These are phyloP conservation scores for Caenorhabditis becei DNA, from an alignment of 2,888 invertebrate genomes.

Conservation along the genomic window DNA sequence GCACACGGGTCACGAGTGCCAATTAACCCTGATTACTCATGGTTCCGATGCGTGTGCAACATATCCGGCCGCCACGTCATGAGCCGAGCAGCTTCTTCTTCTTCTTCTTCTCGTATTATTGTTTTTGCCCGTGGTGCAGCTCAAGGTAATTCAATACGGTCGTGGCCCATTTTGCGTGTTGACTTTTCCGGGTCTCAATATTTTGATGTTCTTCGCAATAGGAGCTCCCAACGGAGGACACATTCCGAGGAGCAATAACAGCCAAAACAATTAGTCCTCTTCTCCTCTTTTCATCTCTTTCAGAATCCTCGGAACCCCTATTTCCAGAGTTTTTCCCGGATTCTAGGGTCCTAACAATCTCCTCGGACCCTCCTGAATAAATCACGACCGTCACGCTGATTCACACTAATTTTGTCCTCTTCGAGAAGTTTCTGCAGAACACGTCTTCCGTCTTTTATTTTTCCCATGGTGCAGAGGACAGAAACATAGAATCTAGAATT, in stretches of 20 bases:
- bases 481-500: no score
- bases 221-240: no score
- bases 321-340: background rate
- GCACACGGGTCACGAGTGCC: constrained; percentile 53
- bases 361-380: constrained; percentile 22
- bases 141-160: constrained; percentile 28
- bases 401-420: constrained; percentile 47
- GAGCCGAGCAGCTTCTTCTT: constrained; percentile 7
- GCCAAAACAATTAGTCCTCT: background rate
- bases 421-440: constrained; percentile 5
- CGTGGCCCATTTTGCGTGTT: constrained; percentile 2
- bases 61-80: constrained; percentile 51
- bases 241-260: background rate
- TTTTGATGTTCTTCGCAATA: background rate
- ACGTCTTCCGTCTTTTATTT: background rate
- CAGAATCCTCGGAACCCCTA: background rate
- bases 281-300: background rate
- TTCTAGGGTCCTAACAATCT: constrained; percentile 7
- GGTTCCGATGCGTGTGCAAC: constrained; percentile 48
- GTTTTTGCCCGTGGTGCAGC: constrained; percentile 5
- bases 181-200: constrained; percentile 1
- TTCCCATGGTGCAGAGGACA: background rate
- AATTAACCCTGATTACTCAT: constrained; percentile 56
- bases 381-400: constrained; percentile 33
- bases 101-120: constrained; percentile 16